Evolutionary conservation across 1,140 invertebrate species (phyloP), one percentile per base, ranked within the genome.

Genomic region (Rhizoglyphus robini): DNA sequence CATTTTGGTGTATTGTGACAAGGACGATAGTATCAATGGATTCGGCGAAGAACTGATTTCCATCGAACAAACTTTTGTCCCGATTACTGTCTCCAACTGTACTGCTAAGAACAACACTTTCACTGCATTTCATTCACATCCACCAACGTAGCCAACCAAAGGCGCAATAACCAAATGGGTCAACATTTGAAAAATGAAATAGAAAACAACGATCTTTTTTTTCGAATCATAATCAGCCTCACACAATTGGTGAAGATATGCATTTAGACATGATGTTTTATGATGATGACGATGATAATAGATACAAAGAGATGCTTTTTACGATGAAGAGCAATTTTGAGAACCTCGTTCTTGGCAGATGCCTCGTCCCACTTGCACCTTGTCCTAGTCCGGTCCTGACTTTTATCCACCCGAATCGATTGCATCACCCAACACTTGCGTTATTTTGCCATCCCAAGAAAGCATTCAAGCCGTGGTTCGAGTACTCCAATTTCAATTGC

Each of bases 1-100:
- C n/a, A n/a, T n/a, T n/a, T n/a, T n/a, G n/a, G n/a, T n/a, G n/a
- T n/a, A n/a, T n/a, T n/a, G n/a, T 23, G 4, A 49, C 47, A 5
- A 23, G 4, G 25, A 11, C 47, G n/a, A 11, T 23, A 49, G n/a
- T 23, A 49, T 11, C 47, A 49, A 23, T 51, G 48, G 13, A 15
- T n/a, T 38, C 11, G 58, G 36, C 36, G 58, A 60, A 11, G 58
- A 60, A 46, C 27, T 60, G 13, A 32, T 60, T 46, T 60, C 58
- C 2, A 60, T 60, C 29, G 58, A 46, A n/a, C 58, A 60, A 2
- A 29, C 31, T 46, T 60, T 60, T 60, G 13, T 13, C 23, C 58
- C 58, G n/a, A 60, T 60, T 46, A 13, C 15, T 20, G 15, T 27
- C 2, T 32, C 58, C 58, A 3, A 23, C 3, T 46, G 29, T 20